Percentiles rank a stretch among this genome's conserved stretches.
These are phyloP conservation scores for Chaetogeoica ovagalla DNA, from an alignment of 2,888 invertebrate species.

Conservation along the genomic window DNA sequence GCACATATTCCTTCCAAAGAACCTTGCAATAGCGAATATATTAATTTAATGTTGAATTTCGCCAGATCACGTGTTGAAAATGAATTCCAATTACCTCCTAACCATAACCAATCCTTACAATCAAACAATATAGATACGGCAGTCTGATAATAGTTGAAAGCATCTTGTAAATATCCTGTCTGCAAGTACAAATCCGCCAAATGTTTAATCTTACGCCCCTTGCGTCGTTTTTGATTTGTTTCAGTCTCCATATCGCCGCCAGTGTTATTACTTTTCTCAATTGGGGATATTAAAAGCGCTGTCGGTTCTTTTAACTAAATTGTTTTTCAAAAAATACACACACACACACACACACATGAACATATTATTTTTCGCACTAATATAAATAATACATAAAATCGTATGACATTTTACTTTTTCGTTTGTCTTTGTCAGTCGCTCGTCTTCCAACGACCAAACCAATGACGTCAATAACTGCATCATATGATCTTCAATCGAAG, in stretches of 20 bases:
- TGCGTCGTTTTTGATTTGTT: conserved; percentile 84
- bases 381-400: not conserved
- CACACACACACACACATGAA: not conserved
- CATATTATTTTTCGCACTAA: not conserved
- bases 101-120: conserved; percentile 94
- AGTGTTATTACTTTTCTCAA: conserved; percentile 94
- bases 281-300: conserved; percentile 75
- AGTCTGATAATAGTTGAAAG: conserved; percentile 82
- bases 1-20: conserved; percentile 73
- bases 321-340: no score
- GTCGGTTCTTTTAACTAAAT: conserved; percentile 70
- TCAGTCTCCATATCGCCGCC: conserved; percentile 91
- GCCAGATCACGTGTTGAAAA: not conserved
- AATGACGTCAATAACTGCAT: conserved; percentile 86
- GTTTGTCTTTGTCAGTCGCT: conserved; percentile 66
- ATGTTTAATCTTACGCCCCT: conserved; percentile 89
- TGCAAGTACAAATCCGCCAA: conserved; percentile 91
- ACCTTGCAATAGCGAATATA: conserved; percentile 62
- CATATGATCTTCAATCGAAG: conserved; percentile 75
- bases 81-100: conserved; percentile 71
- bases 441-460: conserved; percentile 95
- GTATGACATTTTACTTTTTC: conserved; percentile 56
- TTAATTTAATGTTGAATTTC: not conserved
- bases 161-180: conserved; percentile 83
- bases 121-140: conserved; percentile 85